Conservation (phyloP, 2,113 vertebrate genomes). For the Tauraco erythrolophus region DNA sequence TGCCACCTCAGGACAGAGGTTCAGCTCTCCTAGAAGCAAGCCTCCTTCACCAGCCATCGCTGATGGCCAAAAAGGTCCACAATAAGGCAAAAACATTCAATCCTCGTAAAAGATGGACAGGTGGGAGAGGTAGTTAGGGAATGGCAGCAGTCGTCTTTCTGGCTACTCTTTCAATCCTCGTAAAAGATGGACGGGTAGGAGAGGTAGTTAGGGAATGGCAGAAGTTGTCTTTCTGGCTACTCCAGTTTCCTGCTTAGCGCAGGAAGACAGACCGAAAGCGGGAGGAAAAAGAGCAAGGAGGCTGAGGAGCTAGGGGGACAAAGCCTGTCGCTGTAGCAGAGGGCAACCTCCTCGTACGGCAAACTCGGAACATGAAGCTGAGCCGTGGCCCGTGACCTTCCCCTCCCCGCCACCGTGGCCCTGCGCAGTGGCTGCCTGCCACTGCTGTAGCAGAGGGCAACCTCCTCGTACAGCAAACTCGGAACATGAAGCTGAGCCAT, state of each 20-base stretch:
- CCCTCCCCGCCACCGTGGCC: background rate
- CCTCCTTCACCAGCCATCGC: accelerated
- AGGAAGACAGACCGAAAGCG: background rate
- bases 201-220: background rate
- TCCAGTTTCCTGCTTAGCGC: background rate
- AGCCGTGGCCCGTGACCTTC: background rate
- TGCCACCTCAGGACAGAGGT: background rate
- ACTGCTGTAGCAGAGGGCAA: background rate
- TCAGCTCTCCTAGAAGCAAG: background rate
- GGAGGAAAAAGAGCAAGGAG: background rate
- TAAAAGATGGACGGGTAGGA: background rate
- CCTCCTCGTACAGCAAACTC: accelerated
- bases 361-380: accelerated
- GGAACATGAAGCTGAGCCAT: accelerated
- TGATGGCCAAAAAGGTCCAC: accelerated
- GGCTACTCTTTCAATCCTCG: background rate
- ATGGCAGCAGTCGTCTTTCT: background rate
- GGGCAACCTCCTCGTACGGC: background rate
- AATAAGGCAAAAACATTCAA: background rate
- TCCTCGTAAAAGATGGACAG: background rate
- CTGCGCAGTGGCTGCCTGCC: accelerated
- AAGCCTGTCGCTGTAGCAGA: background rate
- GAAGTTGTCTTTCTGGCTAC: background rate
- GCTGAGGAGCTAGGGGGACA: background rate
- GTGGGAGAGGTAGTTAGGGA: background rate